These are phyloP conservation scores for Erannis defoliaria DNA, from an alignment of 2,888 invertebrate species.

Conservation along the genomic window DNA sequence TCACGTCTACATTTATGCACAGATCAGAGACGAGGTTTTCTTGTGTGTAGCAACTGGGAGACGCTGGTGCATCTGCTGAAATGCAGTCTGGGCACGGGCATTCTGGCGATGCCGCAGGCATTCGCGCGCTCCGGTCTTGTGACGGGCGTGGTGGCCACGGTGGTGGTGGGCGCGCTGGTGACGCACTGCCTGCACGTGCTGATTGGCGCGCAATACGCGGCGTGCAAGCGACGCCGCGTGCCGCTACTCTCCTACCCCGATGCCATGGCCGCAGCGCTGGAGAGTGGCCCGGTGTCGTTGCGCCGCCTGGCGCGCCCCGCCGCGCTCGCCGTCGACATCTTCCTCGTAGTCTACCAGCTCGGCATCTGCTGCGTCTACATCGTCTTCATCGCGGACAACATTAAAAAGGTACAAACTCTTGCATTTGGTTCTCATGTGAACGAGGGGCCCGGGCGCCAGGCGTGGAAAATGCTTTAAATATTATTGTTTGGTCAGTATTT, in stretches of 20 bases:
- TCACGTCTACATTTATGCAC: too few relatives aligned
- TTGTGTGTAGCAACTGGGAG: conserved; percentile 89
- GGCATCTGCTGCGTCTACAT: conserved; percentile 98
- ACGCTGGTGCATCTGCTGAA: conserved; percentile 95
- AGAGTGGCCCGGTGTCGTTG: conserved; percentile 90
- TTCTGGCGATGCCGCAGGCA: conserved; percentile 97
- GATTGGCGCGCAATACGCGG: conserved; percentile 83
- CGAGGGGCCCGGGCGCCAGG: too few relatives aligned
- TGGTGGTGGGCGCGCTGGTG: conserved; percentile 92
- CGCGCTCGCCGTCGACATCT: conserved; percentile 88
- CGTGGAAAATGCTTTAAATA: too few relatives aligned
- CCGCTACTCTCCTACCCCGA: conserved; percentile 94
- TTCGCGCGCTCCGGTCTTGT: conserved; percentile 94
- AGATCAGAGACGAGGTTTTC: neutral
- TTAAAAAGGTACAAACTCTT: conserved; percentile 86
- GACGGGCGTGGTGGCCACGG: conserved; percentile 91
- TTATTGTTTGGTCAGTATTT: too few relatives aligned
- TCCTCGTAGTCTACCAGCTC: conserved; percentile 93
- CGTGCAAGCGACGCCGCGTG: conserved; percentile 87
- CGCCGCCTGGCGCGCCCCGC: conserved; percentile 87
- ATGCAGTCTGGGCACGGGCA: conserved; percentile 97
- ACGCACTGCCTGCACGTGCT: conserved; percentile 96
- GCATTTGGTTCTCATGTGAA: too few relatives aligned
- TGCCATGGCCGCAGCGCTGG: conserved; percentile 92
- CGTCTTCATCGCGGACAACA: conserved; percentile 95